Percentiles rank a stretch among this genome's conserved stretches.
Conservation (phyloP, 2,797 vertebrate species). For the Scarus forsteni region DNA sequence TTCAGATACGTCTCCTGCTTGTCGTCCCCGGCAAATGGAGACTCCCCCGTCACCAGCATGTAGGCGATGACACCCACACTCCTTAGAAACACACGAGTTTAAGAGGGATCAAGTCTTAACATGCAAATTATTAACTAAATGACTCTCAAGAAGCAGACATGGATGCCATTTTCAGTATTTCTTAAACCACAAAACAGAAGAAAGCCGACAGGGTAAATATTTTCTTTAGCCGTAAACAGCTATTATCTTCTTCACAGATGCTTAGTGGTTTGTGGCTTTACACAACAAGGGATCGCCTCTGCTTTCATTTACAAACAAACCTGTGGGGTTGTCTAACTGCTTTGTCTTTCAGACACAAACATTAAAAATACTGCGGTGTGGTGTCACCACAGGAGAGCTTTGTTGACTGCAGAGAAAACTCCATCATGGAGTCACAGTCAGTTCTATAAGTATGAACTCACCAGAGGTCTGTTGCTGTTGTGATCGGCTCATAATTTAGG, state of each 20-base stretch:
- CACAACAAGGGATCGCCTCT: background rate
- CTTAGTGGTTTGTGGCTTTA: slow-evolving; percentile 17
- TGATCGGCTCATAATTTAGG: slow-evolving; percentile 97
- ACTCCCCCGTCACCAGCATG: slow-evolving; percentile 96
- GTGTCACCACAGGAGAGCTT: background rate
- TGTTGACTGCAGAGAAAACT: background rate
- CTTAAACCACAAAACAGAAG: background rate
- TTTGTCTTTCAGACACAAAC: background rate
- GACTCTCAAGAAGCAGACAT: background rate
- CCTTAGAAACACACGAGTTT: slow-evolving; percentile 78
- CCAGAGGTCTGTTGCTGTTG: slow-evolving; percentile 96
- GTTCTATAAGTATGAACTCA: slow-evolving; percentile 75
- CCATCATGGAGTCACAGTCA: background rate
- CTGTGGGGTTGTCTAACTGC: background rate
- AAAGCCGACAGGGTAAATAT: background rate
- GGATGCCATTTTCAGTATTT: background rate
- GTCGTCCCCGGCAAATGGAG: slow-evolving; percentile 93
- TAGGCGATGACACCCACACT: slow-evolving; percentile 95
- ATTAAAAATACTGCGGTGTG: background rate
- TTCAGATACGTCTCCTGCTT: slow-evolving; percentile 98
- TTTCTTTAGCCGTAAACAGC: slow-evolving; percentile 11
- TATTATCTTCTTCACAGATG: slow-evolving; percentile 1
- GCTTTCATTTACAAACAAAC: slow-evolving; percentile 10
- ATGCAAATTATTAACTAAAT: background rate
- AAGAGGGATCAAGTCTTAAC: slow-evolving; percentile 3